Conservation (phyloP, 2,888 invertebrate genomes). For the Athalia rosae region DNA sequence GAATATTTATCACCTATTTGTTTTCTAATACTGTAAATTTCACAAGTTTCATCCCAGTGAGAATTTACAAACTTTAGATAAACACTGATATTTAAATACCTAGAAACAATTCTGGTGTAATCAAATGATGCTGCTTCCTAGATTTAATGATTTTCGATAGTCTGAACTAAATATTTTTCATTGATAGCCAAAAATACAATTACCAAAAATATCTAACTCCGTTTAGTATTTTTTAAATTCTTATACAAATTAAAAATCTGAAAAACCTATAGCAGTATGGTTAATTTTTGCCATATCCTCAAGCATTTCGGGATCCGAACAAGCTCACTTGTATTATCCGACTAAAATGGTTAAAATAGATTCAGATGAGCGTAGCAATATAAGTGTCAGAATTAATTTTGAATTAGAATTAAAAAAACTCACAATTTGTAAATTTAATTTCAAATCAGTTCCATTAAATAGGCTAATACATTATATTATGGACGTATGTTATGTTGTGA, state of each 20-base stretch:
- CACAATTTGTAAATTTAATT: constrained; percentile 9
- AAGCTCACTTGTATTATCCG: not conserved
- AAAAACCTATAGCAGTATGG: not conserved
- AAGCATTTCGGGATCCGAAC: not conserved
- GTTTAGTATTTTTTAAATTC: not conserved
- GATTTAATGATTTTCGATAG: constrained; percentile 2
- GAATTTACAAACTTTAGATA: not conserved
- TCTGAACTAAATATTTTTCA: constrained; percentile 11
- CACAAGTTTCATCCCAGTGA: constrained; percentile 1
- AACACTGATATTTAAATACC: not conserved
- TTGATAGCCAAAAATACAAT: constrained; percentile 12
- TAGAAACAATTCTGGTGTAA: not conserved
- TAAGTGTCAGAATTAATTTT: not conserved
- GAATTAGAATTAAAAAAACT: not conserved
- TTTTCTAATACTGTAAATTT: not conserved
- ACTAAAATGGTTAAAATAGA: not conserved
- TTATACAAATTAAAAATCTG: not conserved
- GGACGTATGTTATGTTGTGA: constrained; percentile 25
- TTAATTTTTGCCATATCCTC: not conserved
- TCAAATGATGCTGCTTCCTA: not conserved
- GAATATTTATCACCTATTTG: not conserved
- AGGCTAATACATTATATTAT: constrained; percentile 19
- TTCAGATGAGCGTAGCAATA: not conserved
- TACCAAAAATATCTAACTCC: constrained; percentile 11
- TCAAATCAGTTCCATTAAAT: constrained; percentile 19